phyloP scores from a whole-genome alignment of 2,888 invertebrate genomes.

The Andricus curvator region DNA sequence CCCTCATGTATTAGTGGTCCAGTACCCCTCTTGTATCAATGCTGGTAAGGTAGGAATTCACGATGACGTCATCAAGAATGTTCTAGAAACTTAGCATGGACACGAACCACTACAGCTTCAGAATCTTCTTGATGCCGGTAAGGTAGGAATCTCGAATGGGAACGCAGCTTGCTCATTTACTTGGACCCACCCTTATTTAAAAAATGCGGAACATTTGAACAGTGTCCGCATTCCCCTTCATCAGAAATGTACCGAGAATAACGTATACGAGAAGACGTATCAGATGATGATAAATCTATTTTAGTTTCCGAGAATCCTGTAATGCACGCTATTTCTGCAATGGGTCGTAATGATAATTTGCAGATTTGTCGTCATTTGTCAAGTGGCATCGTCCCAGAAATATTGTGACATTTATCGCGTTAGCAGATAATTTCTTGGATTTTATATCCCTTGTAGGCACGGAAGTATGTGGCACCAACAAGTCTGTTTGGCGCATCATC shows the following conservation, averaged over 20 bases:
- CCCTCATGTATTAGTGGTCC: too few relatives aligned
- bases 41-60: too few relatives aligned
- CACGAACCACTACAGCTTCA: too few relatives aligned
- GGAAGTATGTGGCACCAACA: not conserved
- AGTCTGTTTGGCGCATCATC: conserved; percentile 16
- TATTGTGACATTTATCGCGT: conserved; percentile 18
- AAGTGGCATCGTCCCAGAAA: not conserved
- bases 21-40: too few relatives aligned
- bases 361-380: not conserved
- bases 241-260: not conserved
- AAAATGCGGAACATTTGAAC: too few relatives aligned
- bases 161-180: too few relatives aligned
- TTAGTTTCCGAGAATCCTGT: not conserved
- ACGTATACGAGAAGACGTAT: not conserved
- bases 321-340: not conserved
- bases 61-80: too few relatives aligned
- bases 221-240: not conserved
- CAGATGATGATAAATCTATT: not conserved
- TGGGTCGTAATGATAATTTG: not conserved
- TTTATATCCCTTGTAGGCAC: conserved; percentile 5
- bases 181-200: too few relatives aligned
- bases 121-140: too few relatives aligned
- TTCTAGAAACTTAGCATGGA: too few relatives aligned
- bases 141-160: too few relatives aligned
- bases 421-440: conserved; percentile 6